Evolutionary conservation across 2,888 invertebrate species (phyloP).

Genomic region (Pyrrhia umbra): DNA sequence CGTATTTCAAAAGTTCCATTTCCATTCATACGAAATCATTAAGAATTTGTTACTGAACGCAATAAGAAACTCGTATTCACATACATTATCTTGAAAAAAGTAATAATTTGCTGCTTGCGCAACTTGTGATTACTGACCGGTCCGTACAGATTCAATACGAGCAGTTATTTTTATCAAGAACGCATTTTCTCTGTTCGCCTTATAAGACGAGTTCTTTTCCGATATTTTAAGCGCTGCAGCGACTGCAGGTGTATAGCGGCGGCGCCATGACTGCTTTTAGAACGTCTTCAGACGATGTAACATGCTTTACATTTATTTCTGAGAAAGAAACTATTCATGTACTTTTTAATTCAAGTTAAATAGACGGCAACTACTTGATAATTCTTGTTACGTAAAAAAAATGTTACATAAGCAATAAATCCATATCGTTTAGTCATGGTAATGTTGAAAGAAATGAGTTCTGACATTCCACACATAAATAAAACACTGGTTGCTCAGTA

Average conservation of each 20-base stretch:
- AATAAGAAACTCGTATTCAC: constrained; percentile 27
- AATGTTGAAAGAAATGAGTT: background rate
- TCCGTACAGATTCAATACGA: constrained; percentile 47
- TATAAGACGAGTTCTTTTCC: constrained; percentile 42
- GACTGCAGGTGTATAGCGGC: constrained; percentile 9
- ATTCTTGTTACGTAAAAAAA: background rate
- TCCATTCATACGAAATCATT: constrained; percentile 28
- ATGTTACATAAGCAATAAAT: constrained; percentile 10
- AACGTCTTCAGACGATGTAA: constrained; percentile 24
- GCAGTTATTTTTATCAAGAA: constrained; percentile 64
- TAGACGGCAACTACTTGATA: background rate
- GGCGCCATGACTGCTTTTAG: constrained; percentile 42
- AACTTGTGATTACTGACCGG: constrained; percentile 45
- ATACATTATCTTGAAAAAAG: constrained; percentile 33
- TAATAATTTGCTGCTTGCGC: constrained; percentile 43
- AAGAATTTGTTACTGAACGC: constrained; percentile 18
- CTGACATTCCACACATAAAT: constrained; percentile 38
- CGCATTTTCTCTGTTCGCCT: constrained; percentile 56
- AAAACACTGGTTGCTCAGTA: constrained; percentile 7
- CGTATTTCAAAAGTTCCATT: constrained; percentile 3
- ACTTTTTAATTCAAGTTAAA: constrained; percentile 28
- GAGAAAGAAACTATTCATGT: constrained; percentile 17
- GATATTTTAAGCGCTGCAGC: constrained; percentile 36
- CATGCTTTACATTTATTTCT: constrained; percentile 38
- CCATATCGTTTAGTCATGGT: background rate